A percentile compares a stretch with the other conserved stretches of the same genome.
Evolutionary conservation across 2,113 vertebrate species (phyloP).

Genomic region (Raja brachyura): DNA sequence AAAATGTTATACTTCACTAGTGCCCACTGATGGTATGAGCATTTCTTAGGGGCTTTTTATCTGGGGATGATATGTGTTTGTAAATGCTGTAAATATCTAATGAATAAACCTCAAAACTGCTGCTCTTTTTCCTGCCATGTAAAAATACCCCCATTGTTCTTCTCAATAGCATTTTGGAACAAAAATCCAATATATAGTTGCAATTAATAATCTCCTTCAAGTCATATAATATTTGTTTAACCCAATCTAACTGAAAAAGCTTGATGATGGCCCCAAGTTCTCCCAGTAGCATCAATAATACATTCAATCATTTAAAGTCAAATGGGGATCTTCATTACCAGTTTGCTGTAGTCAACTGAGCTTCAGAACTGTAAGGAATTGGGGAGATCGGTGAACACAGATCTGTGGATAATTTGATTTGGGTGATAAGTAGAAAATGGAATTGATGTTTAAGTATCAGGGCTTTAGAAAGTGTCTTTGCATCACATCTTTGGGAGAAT

Average conservation of each 20-base stretch:
- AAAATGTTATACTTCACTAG: conserved; percentile 21
- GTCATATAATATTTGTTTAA: conserved; percentile 49
- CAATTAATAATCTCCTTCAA: conserved; percentile 46
- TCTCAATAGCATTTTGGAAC: too few species aligned
- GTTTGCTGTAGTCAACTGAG: background rate
- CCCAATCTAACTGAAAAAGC: conserved; percentile 52
- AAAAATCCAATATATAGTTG: background rate
- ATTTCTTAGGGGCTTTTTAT: background rate
- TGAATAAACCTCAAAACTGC: background rate
- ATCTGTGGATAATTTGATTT: conserved; percentile 36
- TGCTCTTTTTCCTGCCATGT: background rate
- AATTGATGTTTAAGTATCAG: background rate
- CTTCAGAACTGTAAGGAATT: background rate
- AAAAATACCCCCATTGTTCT: background rate
- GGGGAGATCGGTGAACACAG: too few species aligned
- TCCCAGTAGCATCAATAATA: conserved; percentile 56
- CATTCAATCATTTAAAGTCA: background rate
- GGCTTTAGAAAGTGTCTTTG: conserved; percentile 2
- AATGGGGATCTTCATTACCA: background rate
- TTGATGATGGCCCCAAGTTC: conserved; percentile 52
- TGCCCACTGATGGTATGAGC: background rate
- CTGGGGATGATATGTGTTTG: background rate
- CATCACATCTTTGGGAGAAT: background rate
- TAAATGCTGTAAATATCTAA: background rate
- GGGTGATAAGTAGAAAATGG: conserved; percentile 41